Conservation (phyloP, 2,888 invertebrate species). For the Pammene fasciana region DNA sequence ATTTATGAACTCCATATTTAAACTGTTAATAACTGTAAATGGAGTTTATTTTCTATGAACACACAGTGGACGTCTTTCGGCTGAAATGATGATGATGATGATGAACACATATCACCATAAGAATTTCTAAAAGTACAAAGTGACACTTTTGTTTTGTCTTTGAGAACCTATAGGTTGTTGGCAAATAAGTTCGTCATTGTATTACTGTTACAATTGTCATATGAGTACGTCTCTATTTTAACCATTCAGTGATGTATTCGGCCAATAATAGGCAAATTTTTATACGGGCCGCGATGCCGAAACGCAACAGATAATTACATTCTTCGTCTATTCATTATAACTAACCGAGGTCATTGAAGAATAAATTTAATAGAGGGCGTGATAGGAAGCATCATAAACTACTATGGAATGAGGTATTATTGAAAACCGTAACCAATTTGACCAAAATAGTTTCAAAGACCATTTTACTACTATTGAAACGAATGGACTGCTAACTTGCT, state of each 20-base stretch:
- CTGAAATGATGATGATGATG: too few relatives aligned
- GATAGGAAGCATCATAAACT: slow-evolving; percentile 44
- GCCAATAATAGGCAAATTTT: too few relatives aligned
- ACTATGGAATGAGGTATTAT: slow-evolving; percentile 32
- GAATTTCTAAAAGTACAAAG: too few relatives aligned
- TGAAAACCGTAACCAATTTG: slow-evolving; percentile 26
- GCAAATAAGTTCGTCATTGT: too few relatives aligned
- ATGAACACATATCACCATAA: too few relatives aligned
- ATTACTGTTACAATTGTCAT: too few relatives aligned
- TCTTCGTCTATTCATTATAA: slow-evolving; percentile 12
- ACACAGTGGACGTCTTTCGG: too few relatives aligned
- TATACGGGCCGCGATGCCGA: background rate
- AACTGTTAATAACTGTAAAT: background rate
- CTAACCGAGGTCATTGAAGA: slow-evolving; percentile 28
- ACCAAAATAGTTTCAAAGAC: slow-evolving; percentile 26
- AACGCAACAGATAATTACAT: slow-evolving; percentile 6
- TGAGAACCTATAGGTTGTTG: too few relatives aligned
- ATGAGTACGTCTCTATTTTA: too few relatives aligned
- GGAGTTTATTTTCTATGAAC: too few relatives aligned
- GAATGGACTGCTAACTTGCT: background rate
- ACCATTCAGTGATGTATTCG: too few relatives aligned
- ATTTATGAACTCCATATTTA: background rate
- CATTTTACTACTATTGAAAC: background rate
- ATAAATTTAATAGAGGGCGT: slow-evolving; percentile 32
- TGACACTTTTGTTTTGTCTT: too few relatives aligned